phyloP scores from a whole-genome alignment of 2,888 invertebrate genomes.

The Apeira syringaria region DNA sequence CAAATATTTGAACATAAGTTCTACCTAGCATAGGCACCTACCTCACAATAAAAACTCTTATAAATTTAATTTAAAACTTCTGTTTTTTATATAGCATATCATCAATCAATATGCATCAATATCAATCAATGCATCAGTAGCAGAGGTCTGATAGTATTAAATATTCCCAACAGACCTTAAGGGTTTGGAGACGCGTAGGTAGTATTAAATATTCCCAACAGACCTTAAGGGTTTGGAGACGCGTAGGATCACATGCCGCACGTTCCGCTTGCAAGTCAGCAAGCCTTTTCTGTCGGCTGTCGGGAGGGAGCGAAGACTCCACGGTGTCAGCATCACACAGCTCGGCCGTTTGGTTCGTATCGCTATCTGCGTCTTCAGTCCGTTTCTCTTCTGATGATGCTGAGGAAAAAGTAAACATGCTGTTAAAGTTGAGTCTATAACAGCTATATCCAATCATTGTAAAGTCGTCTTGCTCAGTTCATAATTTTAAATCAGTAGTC shows the following conservation, averaged over 20 bases:
- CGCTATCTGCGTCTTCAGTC: slow-evolving; percentile 74
- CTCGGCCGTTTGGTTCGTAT: slow-evolving; percentile 80
- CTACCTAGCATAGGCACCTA: too few species aligned
- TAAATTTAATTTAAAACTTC: too few species aligned
- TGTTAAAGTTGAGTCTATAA: too few species aligned
- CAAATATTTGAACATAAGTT: too few species aligned
- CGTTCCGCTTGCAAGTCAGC: slow-evolving; percentile 88
- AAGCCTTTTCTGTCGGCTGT: slow-evolving; percentile 86
- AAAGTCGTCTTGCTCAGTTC: slow-evolving; percentile 1
- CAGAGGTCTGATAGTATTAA: too few species aligned
- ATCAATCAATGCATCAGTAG: too few species aligned
- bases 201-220: neutral
- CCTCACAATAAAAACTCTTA: too few species aligned
- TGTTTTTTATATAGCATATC: too few species aligned
- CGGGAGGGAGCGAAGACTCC: slow-evolving; percentile 87
- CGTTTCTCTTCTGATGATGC: slow-evolving; percentile 68
- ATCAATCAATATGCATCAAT: too few species aligned
- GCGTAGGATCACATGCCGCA: slow-evolving; percentile 91
- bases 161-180: slow-evolving; percentile 68
- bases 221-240: slow-evolving; percentile 87
- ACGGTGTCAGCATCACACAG: slow-evolving; percentile 86
- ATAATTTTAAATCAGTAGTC: slow-evolving; percentile 4
- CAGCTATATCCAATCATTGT: too few species aligned
- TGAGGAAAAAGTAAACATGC: too few species aligned
- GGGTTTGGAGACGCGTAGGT: slow-evolving; percentile 88